A percentile compares a stretch with the other conserved stretches of the same genome.
phyloP scores from a whole-genome alignment of 2,113 vertebrate genomes.

The Aptenodytes patagonicus region DNA sequence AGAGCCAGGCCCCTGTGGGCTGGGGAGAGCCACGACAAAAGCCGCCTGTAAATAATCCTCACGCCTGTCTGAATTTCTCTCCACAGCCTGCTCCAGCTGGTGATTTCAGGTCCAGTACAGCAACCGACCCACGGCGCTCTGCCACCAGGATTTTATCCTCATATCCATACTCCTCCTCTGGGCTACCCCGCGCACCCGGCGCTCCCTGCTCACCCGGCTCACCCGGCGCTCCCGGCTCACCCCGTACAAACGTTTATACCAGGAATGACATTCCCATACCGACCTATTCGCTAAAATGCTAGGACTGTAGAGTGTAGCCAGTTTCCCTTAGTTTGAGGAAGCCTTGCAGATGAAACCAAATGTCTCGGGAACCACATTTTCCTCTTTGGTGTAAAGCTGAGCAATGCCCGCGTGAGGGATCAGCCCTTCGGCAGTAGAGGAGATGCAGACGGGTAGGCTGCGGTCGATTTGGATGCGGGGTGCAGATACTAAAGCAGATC shows the following conservation, averaged over 20 bases:
- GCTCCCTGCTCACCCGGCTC: slow-evolving; percentile 70
- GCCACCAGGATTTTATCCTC: slow-evolving; percentile 85
- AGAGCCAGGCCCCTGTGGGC: not conserved
- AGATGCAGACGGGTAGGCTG: fast-evolving
- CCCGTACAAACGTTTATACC: slow-evolving; percentile 79
- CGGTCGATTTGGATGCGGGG: fast-evolving
- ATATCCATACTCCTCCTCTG: slow-evolving; percentile 89
- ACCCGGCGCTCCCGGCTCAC: slow-evolving; percentile 78
- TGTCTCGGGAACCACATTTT: not conserved
- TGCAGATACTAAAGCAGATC: not conserved
- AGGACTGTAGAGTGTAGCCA: fast-evolving
- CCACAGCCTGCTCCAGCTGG: slow-evolving; percentile 93
- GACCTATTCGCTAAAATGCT: slow-evolving; percentile 81
- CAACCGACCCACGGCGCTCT: slow-evolving; percentile 74
- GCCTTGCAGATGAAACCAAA: not conserved
- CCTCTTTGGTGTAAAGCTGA: not conserved
- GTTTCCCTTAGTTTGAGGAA: not conserved
- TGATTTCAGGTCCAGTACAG: slow-evolving; percentile 92
- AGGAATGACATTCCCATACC: slow-evolving; percentile 85
- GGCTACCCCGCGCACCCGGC: slow-evolving; percentile 71
- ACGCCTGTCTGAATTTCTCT: not conserved
- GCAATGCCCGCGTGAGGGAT: fast-evolving
- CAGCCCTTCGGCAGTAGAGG: not conserved
- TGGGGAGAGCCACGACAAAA: not conserved
- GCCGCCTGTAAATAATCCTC: not conserved